Evolutionary conservation across 2,888 invertebrate genomes (phyloP).

Genomic region (Piscicola geometra): DNA sequence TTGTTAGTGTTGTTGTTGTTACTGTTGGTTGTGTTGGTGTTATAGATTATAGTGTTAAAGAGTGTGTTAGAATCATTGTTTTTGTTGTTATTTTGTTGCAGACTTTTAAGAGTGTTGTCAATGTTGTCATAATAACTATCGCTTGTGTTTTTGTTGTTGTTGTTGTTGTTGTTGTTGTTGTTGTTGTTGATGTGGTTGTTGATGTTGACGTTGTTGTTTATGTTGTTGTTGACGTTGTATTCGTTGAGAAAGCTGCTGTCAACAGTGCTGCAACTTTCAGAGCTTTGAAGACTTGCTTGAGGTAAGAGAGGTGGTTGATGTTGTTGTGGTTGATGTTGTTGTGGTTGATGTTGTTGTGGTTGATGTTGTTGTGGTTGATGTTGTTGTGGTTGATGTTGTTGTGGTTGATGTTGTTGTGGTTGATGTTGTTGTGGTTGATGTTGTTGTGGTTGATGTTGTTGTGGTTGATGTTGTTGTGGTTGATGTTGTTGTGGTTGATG

Average conservation of each 20-base stretch:
- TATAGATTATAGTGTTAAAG: not conserved
- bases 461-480: not conserved
- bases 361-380: not conserved
- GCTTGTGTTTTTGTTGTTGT: not conserved
- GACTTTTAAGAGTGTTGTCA: conserved; percentile 7
- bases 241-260: not conserved
- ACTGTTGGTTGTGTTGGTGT: not conserved
- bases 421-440: not conserved
- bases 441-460: not conserved
- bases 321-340: not conserved
- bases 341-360: not conserved
- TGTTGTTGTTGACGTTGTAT: not conserved
- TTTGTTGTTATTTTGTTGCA: not conserved
- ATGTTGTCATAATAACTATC: not conserved
- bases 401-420: not conserved
- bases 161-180: not conserved
- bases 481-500: not conserved
- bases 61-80: not conserved
- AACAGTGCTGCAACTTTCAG: not conserved
- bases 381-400: not conserved
- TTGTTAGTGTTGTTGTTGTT: conserved; percentile 3
- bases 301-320: not conserved
- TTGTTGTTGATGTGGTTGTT: not conserved
- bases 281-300: not conserved
- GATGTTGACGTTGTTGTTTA: not conserved